Evolutionary conservation across 2,888 invertebrate genomes (phyloP), one percentile per base, ranked within the genome.

Genomic region (Frankliniella intonsa): DNA sequence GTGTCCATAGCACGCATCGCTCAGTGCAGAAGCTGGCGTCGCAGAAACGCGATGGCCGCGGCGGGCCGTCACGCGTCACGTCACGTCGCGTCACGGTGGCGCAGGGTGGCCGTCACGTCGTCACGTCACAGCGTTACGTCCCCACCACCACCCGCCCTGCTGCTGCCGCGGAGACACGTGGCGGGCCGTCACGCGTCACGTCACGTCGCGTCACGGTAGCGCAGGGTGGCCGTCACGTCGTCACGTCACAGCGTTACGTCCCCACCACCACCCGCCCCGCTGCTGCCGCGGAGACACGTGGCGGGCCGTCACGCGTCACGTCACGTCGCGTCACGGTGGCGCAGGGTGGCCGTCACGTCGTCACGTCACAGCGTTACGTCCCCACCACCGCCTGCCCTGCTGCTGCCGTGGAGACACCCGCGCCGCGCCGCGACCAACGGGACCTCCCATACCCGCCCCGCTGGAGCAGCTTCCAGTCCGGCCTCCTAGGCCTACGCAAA

Each of bases 1-100:
- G 62, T 62, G 62, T 62, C 62, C 62, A 62, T n/a, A n/a, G 19
- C n/a, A 62, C 62, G 62, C 62, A 62, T 62, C 62, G 62, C 62
- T n/a, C 62, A 62, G 62, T 62, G 62, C 62, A 62, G 62, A 62
- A 62, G 62, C 62, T 62, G 62, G 14, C 62, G 62, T 62, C 62
- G 62, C 62, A 62, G 62, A 62, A 62, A 62, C 62, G 62, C 55
- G 17, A 14, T 12, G 55, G 55, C 17, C 14, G 17, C 55, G 55
- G 55, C 55, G 55, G 14, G 55, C 55, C 55, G 14, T 17, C 17
- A 51, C 14, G 51, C 51, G 14, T 51, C 55, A 19, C 62, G n/a
- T 62, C 19, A n/a, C 62, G 62, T n/a, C 14, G 0, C 62, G 62
- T n/a, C 17, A n/a, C 7, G 8, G 19, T 19, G 0, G 62, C 62